Percentiles rank a stretch among this genome's conserved stretches.
Conservation (phyloP, 2,888 invertebrate species). For the Hirtodrosophila cameraria region DNA sequence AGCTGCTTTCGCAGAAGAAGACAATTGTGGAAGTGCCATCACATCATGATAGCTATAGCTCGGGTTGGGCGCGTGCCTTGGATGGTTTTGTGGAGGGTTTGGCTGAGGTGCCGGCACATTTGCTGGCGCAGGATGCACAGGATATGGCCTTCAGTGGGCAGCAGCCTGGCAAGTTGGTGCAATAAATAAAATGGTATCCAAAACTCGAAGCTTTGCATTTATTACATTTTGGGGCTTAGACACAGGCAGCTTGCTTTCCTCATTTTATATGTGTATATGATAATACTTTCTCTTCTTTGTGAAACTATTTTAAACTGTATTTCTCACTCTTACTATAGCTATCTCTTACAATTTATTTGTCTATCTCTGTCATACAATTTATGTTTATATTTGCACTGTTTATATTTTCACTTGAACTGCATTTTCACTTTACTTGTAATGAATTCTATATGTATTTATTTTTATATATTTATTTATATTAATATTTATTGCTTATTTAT, state of each 20-base stretch:
- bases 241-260: constrained; percentile 23
- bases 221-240: constrained; percentile 40
- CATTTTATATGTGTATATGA: constrained; percentile 17
- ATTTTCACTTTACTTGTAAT: constrained; percentile 17
- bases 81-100: constrained; percentile 84
- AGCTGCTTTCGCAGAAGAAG: constrained; percentile 89
- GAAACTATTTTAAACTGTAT: constrained; percentile 12
- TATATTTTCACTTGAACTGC: constrained; percentile 4
- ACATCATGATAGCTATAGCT: constrained; percentile 86
- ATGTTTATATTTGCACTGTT: background rate
- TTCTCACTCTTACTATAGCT: constrained; percentile 1
- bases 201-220: constrained; percentile 53
- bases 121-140: constrained; percentile 85
- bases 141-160: constrained; percentile 88
- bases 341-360: background rate
- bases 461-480: constrained; percentile 47
- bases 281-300: constrained; percentile 27
- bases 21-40: constrained; percentile 89
- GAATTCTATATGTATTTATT: constrained; percentile 21
- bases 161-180: constrained; percentile 78
- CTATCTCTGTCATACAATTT: background rate
- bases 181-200: constrained; percentile 43
- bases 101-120: constrained; percentile 84
- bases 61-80: constrained; percentile 87
- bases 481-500: constrained; percentile 46